Evolutionary conservation across 2,797 vertebrate species (phyloP).

Genomic region (Apodemus agrarius): DNA sequence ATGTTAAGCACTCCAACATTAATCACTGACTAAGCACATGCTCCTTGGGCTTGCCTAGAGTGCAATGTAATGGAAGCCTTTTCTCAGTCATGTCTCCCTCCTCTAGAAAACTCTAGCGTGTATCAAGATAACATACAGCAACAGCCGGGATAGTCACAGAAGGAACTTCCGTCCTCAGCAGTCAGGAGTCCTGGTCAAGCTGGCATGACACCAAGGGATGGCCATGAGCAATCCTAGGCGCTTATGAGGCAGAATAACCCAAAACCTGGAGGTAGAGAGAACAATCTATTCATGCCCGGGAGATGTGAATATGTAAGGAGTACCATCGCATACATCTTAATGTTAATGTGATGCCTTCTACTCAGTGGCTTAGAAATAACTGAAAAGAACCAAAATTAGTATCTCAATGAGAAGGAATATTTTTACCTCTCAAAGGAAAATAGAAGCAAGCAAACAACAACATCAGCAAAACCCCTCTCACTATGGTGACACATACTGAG

Average conservation of each 20-base stretch:
- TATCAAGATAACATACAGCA: not conserved
- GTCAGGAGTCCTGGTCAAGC: not conserved
- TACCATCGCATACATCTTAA: not conserved
- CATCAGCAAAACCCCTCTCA: not conserved
- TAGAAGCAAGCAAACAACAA: slow-evolving; percentile 10
- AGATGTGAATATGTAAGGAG: not conserved
- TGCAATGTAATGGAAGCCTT: not conserved
- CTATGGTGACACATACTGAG: not conserved
- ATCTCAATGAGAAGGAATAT: not conserved
- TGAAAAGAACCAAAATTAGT: slow-evolving; percentile 41
- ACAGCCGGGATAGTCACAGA: not conserved
- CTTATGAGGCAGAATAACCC: not conserved
- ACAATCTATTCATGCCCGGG: not conserved
- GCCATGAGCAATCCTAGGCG: not conserved
- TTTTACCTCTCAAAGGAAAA: slow-evolving; percentile 10
- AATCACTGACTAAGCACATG: not conserved
- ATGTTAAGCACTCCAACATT: not conserved
- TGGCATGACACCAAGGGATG: not conserved
- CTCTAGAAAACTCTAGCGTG: not conserved
- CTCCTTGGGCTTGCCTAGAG: not conserved
- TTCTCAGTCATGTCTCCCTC: not conserved
- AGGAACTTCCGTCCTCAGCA: not conserved
- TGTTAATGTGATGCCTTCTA: slow-evolving; percentile 22
- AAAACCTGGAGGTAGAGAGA: not conserved
- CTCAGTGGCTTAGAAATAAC: not conserved